Evolutionary conservation across 2,888 invertebrate genomes (phyloP), one percentile per base, ranked within the genome.

Genomic region (Chrysopilus asiliformis): DNA sequence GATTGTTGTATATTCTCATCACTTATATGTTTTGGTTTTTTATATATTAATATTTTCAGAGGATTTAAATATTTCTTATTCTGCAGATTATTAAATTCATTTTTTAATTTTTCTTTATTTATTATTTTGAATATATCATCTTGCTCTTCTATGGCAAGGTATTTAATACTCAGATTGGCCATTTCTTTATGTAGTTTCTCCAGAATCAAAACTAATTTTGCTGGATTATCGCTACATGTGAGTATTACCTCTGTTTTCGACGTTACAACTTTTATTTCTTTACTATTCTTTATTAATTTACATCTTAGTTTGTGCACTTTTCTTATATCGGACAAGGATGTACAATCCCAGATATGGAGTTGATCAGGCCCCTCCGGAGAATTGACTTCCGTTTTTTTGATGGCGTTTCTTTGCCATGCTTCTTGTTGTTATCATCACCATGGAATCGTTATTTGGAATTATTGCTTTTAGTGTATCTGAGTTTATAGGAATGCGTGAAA

Each of bases 401-500:
- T 8, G n/a, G 6, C 6, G 6, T 27, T 10, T 27, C n/a, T 27
- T 27, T 27, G 27, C 27, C 27, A 27, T 10, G 5, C 27, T 10
- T 14, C 27, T 27, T 8, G 13, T 12, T 28, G 6, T 28, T 12
- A 16, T 16, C 16, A 28, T n/a, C 9, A n/a, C 6, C 6, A 12
- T n/a, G n/a, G n/a, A 7, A 10, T 27, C n/a, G 6, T 7, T 8
- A 12, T 27, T 27, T n/a, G 27, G 27, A 7, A 27, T 27, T 14
- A 27, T 27, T 27, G 6, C 5, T 27, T 27, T 27, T 10, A 27
- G 7, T 5, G n/a, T 10, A 10, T 27, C 27, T 7, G 27, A 27
- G 13, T 10, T 10, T 8, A 28, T 3, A 7, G 5, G 9, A 4
- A 28, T 28, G 14, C 28, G 5, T 3, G 48, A 49, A 9, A 52